Base-by-base conservation (phyloP, 2,113 vertebrate genomes). In the Periophthalmus modestus region DNA sequence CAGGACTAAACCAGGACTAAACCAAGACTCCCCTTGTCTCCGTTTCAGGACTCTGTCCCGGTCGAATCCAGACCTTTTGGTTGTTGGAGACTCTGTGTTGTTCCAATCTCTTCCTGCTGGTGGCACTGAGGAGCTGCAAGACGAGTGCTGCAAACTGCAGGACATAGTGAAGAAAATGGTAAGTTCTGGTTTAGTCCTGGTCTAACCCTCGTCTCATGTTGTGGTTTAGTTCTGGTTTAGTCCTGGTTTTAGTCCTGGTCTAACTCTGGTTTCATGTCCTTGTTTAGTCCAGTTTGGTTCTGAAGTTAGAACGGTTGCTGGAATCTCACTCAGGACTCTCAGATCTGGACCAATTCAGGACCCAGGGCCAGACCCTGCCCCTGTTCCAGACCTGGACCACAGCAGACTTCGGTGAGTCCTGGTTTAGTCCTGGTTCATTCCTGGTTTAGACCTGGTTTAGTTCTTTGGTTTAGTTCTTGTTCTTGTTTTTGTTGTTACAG, bases 301-400 rank as follows among this genome's bases (percentile, higher is more conserved):
- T 5, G 0, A 98, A 97, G 91, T 98, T 98, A 96, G 94, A 96
- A 87, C 96, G 93, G 73, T 87, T 98, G 61, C 87, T 93, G 81
- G 91, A 84, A 0, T 94, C 95, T 55, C 93, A 95, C 82, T 94
- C 87, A 79, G 96, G 94, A 0, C 62, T 98, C 47, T 94, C 93
- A 74, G 94, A 96, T 1, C 93, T 98, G 66, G 96, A 98, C 79
- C 95, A 94, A 75, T 84, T 84, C 0, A 78, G 93, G 78, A 85
- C 87, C 46, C 89, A 87, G 68, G 89, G 85, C 46, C 77, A 85
- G 24, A 84, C 34, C 0, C 54, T 73, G 13, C 92, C 89, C 0
- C 91, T 97, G 10, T 98, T 97, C 7, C 24, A 39, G 36, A 66
- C 36, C 47, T 21, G 13, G 18, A 16, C 2, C 11, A 3, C 55